A percentile compares a stretch with the other conserved stretches of the same genome.
These are phyloP conservation scores for Drosophila tropicalis DNA, from an alignment of 1,140 invertebrate genomes.

Conservation along the genomic window DNA sequence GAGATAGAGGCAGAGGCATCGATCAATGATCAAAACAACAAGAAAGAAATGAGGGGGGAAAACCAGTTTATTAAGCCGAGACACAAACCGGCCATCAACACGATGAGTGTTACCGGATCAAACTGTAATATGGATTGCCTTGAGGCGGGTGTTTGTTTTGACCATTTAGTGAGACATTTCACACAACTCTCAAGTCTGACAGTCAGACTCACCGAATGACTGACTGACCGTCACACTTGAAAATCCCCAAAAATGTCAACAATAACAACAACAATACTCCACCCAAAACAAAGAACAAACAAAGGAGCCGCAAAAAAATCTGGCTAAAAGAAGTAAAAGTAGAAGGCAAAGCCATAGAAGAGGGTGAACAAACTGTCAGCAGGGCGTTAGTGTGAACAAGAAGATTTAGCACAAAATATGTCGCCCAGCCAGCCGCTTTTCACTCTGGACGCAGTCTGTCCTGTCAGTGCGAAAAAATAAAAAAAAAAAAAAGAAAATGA, in stretches of 20 bases:
- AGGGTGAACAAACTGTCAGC: conserved; percentile 75
- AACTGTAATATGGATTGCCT: conserved; percentile 28
- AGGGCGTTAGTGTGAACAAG: conserved; percentile 75
- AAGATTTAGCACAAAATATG: conserved; percentile 79
- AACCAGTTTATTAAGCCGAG: conserved; percentile 71
- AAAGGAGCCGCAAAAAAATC: conserved; percentile 43
- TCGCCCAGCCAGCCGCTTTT: conserved; percentile 35
- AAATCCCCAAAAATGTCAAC: conserved; percentile 62
- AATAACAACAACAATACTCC: conserved; percentile 32
- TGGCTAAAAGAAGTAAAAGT: conserved; percentile 32
- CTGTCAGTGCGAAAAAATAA: conserved; percentile 10
- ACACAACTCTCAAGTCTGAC: conserved; percentile 48
- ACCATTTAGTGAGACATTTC: conserved; percentile 74
- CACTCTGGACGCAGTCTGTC: conserved; percentile 17
- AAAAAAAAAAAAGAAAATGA: conserved; percentile 12
- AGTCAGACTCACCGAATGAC: conserved; percentile 43
- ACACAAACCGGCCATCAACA: conserved; percentile 43
- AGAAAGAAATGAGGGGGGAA: conserved; percentile 28
- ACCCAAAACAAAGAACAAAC: conserved; percentile 34
- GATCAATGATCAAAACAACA: conserved; percentile 4
- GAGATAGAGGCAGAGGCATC: background rate
- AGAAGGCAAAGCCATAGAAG: conserved; percentile 48
- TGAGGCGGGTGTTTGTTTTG: conserved; percentile 71
- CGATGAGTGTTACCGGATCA: conserved; percentile 45
- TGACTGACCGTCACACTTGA: conserved; percentile 57